A percentile compares a stretch with the other conserved stretches of the same genome.
These are phyloP conservation scores for Jaculus jaculus DNA, from an alignment of 2,113 vertebrate species.

Conservation along the genomic window DNA sequence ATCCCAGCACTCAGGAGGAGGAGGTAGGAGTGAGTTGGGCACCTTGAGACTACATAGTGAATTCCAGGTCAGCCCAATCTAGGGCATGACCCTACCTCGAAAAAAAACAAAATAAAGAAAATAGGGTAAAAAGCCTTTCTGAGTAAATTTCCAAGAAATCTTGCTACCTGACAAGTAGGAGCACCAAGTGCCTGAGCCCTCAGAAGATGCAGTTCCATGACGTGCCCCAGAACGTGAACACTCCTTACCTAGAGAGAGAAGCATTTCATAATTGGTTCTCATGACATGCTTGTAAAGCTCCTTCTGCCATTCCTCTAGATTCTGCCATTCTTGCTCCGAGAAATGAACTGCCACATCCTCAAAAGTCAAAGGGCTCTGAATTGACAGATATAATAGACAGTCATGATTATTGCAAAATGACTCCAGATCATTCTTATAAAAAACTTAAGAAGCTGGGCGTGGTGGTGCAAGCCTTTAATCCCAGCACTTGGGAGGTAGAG, in stretches of 20 bases:
- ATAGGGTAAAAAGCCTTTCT: neutral
- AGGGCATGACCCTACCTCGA: too few relatives aligned
- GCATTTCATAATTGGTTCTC: slow-evolving; percentile 70
- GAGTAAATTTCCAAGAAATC: neutral
- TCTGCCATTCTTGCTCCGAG: slow-evolving; percentile 72
- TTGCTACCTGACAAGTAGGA: neutral
- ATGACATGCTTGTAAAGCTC: slow-evolving; percentile 73
- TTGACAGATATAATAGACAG: neutral
- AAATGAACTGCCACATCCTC: slow-evolving; percentile 76
- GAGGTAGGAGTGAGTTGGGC: too few relatives aligned
- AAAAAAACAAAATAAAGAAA: too few relatives aligned
- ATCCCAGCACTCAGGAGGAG: too few relatives aligned
- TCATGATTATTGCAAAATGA: neutral
- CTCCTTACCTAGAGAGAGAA: slow-evolving; percentile 75
- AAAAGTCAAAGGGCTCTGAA: slow-evolving; percentile 72
- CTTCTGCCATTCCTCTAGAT: slow-evolving; percentile 68
- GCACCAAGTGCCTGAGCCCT: neutral
- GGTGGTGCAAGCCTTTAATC: too few relatives aligned
- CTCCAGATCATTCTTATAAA: neutral
- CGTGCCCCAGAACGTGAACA: neutral
- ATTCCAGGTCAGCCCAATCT: too few relatives aligned
- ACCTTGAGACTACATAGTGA: too few relatives aligned
- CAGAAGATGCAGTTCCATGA: neutral
- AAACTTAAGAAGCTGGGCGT: neutral
- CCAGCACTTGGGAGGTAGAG: too few relatives aligned